Conservation (phyloP, 1,140 invertebrate genomes). For the Pinna nobilis region DNA sequence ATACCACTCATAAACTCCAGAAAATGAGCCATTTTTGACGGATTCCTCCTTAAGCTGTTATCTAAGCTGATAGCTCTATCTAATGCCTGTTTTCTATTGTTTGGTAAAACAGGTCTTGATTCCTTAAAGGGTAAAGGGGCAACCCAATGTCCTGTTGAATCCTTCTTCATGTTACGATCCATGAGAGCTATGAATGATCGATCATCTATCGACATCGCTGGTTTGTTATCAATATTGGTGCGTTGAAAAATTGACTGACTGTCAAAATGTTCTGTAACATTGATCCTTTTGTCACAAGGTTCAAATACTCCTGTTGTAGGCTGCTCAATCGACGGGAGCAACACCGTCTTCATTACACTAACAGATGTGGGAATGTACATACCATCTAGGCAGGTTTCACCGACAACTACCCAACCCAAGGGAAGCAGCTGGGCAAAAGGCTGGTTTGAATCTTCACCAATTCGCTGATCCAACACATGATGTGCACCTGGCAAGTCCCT, state of each 20-base stretch:
- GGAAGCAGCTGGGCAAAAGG: constrained; percentile 39
- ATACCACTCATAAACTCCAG: constrained; percentile 33
- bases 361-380: constrained; percentile 12
- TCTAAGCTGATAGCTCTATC: constrained; percentile 30
- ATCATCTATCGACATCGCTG: constrained; percentile 11
- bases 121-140: constrained; percentile 44
- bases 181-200: not conserved
- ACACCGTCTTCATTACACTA: constrained; percentile 26
- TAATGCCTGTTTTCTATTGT: constrained; percentile 33
- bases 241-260: not conserved
- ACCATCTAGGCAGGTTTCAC: constrained; percentile 39
- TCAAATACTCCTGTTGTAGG: constrained; percentile 19
- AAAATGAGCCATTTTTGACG: constrained; percentile 28
- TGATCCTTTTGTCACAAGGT: constrained; percentile 30
- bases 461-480: constrained; percentile 37
- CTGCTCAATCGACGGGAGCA: constrained; percentile 3
- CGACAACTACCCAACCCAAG: constrained; percentile 45
- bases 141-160: constrained; percentile 28
- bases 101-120: constrained; percentile 21
- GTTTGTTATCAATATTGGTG: constrained; percentile 10
- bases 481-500: constrained; percentile 39
- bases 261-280: not conserved
- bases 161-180: constrained; percentile 2
- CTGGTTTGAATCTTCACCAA: constrained; percentile 11
- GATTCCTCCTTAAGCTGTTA: constrained; percentile 32